These are phyloP conservation scores for Poeciliopsis retropinna DNA, from an alignment of 2,113 vertebrate genomes.

Conservation along the genomic window DNA sequence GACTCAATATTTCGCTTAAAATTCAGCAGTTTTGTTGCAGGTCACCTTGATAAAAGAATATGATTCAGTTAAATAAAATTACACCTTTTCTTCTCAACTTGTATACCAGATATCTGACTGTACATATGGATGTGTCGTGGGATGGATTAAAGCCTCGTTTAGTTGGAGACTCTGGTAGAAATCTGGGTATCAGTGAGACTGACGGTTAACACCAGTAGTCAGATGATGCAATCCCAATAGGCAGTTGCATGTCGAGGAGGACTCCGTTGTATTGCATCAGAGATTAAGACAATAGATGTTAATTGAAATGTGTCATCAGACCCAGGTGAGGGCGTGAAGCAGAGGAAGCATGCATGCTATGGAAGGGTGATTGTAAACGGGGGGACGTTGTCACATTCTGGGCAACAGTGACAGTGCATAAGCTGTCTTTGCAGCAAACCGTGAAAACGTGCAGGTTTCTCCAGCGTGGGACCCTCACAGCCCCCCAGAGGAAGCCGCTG, in stretches of 20 bases:
- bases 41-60: no score
- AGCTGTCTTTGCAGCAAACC: conserved; percentile 11
- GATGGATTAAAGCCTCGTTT: conserved; percentile 30
- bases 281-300: conserved; percentile 1
- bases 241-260: conserved; percentile 54
- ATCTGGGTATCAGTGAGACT: conserved; percentile 39
- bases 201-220: conserved; percentile 32
- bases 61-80: no score
- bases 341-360: background rate
- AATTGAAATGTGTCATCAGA: background rate
- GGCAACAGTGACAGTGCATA: conserved; percentile 8
- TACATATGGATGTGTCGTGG: no score
- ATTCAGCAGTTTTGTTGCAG: background rate
- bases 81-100: no score
- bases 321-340: background rate
- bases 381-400: background rate
- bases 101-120: no score
- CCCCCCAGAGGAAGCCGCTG: conserved; percentile 11
- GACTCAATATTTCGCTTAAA: background rate
- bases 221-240: conserved; percentile 73
- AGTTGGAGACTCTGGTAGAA: conserved; percentile 17
- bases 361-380: background rate
- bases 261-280: conserved; percentile 32
- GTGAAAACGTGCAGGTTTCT: conserved; percentile 32
- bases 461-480: conserved; percentile 25